Evolutionary conservation across 1,140 invertebrate genomes (phyloP).

Genomic region (Polyergus mexicanus): DNA sequence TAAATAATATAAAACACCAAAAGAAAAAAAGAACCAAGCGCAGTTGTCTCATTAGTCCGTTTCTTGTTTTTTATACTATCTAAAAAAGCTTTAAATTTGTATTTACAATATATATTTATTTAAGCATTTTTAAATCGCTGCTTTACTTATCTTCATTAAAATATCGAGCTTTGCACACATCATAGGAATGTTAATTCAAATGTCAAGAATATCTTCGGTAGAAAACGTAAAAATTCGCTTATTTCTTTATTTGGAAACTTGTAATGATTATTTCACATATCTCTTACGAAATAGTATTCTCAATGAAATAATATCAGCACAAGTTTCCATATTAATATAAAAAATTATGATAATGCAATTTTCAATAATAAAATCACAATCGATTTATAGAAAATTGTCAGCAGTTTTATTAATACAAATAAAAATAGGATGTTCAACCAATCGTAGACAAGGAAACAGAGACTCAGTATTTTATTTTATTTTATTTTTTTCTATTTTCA

Average conservation of each 20-base stretch:
- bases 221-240: constrained; percentile 20
- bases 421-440: constrained; percentile 47
- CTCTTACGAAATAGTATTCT: constrained; percentile 8
- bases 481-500: constrained; percentile 38
- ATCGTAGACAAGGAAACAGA: constrained; percentile 34
- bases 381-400: constrained; percentile 54
- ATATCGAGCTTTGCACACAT: neutral
- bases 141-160: neutral
- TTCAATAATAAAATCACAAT: constrained; percentile 34
- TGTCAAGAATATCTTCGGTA: neutral
- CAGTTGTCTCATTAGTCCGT: no score
- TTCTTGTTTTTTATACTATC: no score
- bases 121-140: constrained; percentile 1
- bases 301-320: constrained; percentile 13
- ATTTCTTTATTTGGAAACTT: constrained; percentile 22
- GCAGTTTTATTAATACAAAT: constrained; percentile 56
- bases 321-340: constrained; percentile 10
- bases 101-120: neutral
- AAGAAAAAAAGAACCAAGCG: no score
- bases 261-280: neutral
- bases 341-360: constrained; percentile 21
- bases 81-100: neutral
- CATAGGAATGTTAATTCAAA: constrained; percentile 40
- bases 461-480: constrained; percentile 32
- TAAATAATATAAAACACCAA: no score